Conservation (phyloP, 2,113 vertebrate species). For the Burhinus oedicnemus region DNA sequence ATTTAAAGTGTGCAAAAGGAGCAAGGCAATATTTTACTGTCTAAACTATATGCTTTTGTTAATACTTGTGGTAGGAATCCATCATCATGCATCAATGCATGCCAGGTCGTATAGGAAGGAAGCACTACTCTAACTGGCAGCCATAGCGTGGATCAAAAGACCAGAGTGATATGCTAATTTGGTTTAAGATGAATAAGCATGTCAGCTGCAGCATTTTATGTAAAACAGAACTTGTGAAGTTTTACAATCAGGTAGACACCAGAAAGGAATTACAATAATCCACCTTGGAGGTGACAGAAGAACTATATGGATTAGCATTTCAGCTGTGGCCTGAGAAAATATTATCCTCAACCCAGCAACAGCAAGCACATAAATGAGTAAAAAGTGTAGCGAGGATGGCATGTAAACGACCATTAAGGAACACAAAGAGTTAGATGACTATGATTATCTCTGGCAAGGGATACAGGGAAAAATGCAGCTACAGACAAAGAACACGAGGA, state of each 20-base stretch:
- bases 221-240: constrained; percentile 57
- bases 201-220: constrained; percentile 26
- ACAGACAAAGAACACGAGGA: background rate
- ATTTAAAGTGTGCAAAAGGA: constrained; percentile 7
- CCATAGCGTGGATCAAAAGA: constrained; percentile 55
- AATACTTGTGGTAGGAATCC: constrained; percentile 14
- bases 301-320: constrained; percentile 43
- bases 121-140: constrained; percentile 16
- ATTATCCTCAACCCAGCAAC: background rate
- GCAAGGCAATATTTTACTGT: constrained; percentile 29
- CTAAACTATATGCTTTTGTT: constrained; percentile 14
- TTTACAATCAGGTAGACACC: constrained; percentile 53
- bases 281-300: constrained; percentile 48
- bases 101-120: background rate
- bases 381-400: background rate
- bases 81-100: background rate
- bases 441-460: background rate
- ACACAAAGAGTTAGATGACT: background rate
- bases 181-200: constrained; percentile 56
- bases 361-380: background rate
- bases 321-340: constrained; percentile 24
- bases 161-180: constrained; percentile 52
- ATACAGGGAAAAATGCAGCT: background rate
- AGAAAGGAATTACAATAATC: constrained; percentile 63
- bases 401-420: background rate